Evolutionary conservation across 2,888 invertebrate genomes (phyloP).

Genomic region (Tholera decimalis): DNA sequence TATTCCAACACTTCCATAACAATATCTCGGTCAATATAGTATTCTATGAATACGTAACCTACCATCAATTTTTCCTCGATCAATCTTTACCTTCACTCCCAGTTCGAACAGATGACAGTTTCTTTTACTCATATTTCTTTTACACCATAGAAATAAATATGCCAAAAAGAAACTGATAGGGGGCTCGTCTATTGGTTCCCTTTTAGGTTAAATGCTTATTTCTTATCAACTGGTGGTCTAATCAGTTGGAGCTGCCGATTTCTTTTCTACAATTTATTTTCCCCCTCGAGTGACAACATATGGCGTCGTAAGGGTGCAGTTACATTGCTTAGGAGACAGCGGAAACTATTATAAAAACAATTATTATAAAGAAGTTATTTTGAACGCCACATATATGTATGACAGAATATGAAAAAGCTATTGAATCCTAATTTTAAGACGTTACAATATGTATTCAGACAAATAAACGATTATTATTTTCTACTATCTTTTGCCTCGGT

Average conservation of each 20-base stretch:
- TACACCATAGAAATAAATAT: conserved; percentile 56
- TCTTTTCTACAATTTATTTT: conserved; percentile 78
- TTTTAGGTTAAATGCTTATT: conserved; percentile 64
- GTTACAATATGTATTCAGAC: too few relatives aligned
- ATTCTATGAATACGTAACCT: conserved; percentile 36
- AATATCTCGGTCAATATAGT: conserved; percentile 3
- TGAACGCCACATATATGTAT: too few relatives aligned
- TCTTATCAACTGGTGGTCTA: conserved; percentile 66
- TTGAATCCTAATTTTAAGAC: too few relatives aligned
- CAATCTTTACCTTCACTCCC: conserved; percentile 26
- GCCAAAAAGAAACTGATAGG: conserved; percentile 36
- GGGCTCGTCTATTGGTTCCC: conserved; percentile 50
- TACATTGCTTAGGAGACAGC: conserved; percentile 43
- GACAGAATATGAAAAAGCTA: too few relatives aligned
- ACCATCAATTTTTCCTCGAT: conserved; percentile 33
- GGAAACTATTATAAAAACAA: conserved; percentile 11
- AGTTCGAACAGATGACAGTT: conserved; percentile 22
- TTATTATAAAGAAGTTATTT: too few relatives aligned
- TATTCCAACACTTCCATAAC: not conserved
- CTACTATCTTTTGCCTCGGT: too few relatives aligned
- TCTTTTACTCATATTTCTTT: conserved; percentile 17
- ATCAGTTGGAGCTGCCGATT: conserved; percentile 66
- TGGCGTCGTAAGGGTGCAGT: conserved; percentile 62
- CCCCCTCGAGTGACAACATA: conserved; percentile 74
- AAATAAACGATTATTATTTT: too few relatives aligned